Conservation (phyloP, 2,888 invertebrate genomes). For the Drosophila mayaguana region DNA sequence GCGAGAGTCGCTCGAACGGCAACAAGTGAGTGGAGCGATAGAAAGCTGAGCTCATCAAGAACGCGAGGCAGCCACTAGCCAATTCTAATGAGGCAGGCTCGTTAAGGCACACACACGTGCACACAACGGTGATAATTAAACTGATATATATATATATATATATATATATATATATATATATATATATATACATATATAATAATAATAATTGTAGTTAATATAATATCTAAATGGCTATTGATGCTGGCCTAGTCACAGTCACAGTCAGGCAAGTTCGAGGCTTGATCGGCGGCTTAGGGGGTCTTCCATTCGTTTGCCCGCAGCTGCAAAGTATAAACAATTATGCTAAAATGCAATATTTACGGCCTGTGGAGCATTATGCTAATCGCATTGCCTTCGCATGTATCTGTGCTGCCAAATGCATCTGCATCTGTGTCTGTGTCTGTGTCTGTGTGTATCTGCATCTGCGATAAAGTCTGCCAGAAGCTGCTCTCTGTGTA, state of each 20-base stretch:
- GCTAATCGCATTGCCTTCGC: constrained; percentile 62
- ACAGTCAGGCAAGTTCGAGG: constrained; percentile 3
- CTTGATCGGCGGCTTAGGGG: constrained; percentile 20
- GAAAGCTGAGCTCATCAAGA: constrained; percentile 63
- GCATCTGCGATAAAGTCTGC: constrained; percentile 16
- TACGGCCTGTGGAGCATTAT: constrained; percentile 69
- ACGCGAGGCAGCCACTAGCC: constrained; percentile 22
- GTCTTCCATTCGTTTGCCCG: constrained; percentile 50
- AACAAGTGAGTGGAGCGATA: constrained; percentile 68
- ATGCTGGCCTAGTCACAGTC: too few species aligned
- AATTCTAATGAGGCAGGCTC: constrained; percentile 32
- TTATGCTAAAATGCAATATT: constrained; percentile 78
- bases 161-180: background rate
- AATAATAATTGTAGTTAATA: background rate
- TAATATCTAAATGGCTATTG: background rate
- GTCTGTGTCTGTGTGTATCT: constrained; percentile 23
- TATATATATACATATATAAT: background rate
- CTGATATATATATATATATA: background rate
- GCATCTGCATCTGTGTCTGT: constrained; percentile 25
- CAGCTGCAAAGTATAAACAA: constrained; percentile 71
- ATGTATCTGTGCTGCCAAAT: constrained; percentile 2
- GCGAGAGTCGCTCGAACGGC: constrained; percentile 16
- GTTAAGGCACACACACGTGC: background rate
- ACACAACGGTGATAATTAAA: background rate
- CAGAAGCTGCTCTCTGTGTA: constrained; percentile 16